Evolutionary conservation across 2,888 invertebrate genomes (phyloP), one percentile per base, ranked within the genome.

Genomic region (Hylaea fasciaria): DNA sequence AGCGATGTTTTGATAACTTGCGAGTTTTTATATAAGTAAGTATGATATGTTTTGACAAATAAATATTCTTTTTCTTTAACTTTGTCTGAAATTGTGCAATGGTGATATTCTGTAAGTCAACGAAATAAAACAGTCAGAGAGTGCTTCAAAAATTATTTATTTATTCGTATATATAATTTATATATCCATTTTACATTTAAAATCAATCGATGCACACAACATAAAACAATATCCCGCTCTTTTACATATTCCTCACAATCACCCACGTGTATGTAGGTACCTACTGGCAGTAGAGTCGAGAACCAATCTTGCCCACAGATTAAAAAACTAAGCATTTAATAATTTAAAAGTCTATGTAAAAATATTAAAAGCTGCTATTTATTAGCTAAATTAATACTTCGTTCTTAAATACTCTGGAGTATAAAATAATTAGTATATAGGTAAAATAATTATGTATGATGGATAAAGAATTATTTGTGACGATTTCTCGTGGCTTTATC

Each of bases 71-170:
- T n/a, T n/a, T n/a, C n/a, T n/a, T n/a, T n/a, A n/a, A n/a, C n/a
- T n/a, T n/a, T n/a, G n/a, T n/a, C n/a, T n/a, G n/a, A n/a, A n/a
- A n/a, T n/a, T n/a, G n/a, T n/a, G n/a, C n/a, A n/a, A n/a, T n/a
- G n/a, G n/a, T n/a, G n/a, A 22, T 22, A 22, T 22, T 22, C 22
- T 3, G 5, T 22, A 22, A 22, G 5, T 22, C 5, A 22, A n/a
- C n/a, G n/a, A 69, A 85, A 83, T 77, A 73, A 90, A 85, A 88
- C 86, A 74, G 80, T 63, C 14, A 73, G 69, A 73, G 80, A 88
- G 87, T 91, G 90, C 86, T 89, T 89, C 90, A 87, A 91, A 91
- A 91, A 91, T 91, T 91, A 89, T 88, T 91, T 89, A 90, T 91
- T 91, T 89, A 89, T 89, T 87, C 87, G 85, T 91, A 90, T 90